Evolutionary conservation across 2,113 vertebrate genomes (phyloP).

Genomic region (Anseranas semipalmata): DNA sequence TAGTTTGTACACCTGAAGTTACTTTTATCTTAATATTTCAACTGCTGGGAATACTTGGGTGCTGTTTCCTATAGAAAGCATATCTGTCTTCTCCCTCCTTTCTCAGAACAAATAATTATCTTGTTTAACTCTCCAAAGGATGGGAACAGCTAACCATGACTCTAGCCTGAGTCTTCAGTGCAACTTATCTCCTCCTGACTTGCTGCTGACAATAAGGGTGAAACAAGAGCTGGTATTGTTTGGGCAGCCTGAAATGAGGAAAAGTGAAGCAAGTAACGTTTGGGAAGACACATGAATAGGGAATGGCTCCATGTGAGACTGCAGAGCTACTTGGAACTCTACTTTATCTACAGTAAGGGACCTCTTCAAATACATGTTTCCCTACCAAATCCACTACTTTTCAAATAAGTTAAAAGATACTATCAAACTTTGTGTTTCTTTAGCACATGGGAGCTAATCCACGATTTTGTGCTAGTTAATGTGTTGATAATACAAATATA

Average conservation of each 20-base stretch:
- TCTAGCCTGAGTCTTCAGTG: background rate
- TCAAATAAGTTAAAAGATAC: background rate
- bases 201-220: background rate
- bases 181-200: background rate
- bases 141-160: background rate
- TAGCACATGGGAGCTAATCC: background rate
- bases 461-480: background rate
- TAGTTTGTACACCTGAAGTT: background rate
- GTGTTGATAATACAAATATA: background rate
- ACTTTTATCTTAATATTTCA: background rate
- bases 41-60: background rate
- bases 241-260: background rate
- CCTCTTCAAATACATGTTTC: background rate
- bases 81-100: background rate
- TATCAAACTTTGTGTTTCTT: background rate
- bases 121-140: background rate
- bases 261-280: background rate
- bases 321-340: background rate
- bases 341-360: background rate
- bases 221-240: background rate
- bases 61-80: background rate
- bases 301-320: background rate
- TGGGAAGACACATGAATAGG: background rate
- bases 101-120: background rate
- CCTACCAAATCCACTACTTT: background rate